phyloP scores from a whole-genome alignment of 2,113 vertebrate genomes.

The Manacus vitellinus region DNA sequence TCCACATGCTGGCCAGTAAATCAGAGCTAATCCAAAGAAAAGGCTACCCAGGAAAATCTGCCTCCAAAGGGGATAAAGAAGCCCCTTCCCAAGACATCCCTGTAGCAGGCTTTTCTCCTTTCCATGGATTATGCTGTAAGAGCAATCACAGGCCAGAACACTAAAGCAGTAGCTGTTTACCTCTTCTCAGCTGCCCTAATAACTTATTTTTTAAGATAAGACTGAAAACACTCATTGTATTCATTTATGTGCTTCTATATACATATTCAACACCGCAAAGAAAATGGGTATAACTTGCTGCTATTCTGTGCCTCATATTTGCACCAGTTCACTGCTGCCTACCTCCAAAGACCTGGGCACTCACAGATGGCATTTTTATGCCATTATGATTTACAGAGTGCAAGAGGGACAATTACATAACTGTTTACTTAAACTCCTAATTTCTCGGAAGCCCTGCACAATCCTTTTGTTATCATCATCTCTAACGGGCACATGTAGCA shows the following conservation, averaged over 20 bases:
- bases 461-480: constrained; percentile 74
- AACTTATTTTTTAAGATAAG: background rate
- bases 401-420: constrained; percentile 69
- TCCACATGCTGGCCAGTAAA: background rate
- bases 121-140: fast-evolving
- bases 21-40: background rate
- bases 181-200: background rate
- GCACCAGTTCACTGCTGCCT: background rate
- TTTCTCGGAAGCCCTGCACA: constrained; percentile 64
- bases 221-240: background rate
- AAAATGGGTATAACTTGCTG: background rate
- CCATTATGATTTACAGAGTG: constrained; percentile 63
- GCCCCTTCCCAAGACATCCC: background rate
- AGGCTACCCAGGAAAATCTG: background rate
- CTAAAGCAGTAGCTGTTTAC: background rate
- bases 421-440: constrained; percentile 63
- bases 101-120: background rate
- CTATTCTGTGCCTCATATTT: constrained; percentile 1
- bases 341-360: constrained; percentile 46
- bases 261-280: background rate
- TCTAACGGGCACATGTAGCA: constrained; percentile 40
- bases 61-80: background rate
- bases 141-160: background rate
- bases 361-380: constrained; percentile 51
- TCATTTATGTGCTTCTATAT: background rate